Base-by-base conservation (phyloP, 2,888 invertebrate species). In the Drosophila robusta region DNA sequence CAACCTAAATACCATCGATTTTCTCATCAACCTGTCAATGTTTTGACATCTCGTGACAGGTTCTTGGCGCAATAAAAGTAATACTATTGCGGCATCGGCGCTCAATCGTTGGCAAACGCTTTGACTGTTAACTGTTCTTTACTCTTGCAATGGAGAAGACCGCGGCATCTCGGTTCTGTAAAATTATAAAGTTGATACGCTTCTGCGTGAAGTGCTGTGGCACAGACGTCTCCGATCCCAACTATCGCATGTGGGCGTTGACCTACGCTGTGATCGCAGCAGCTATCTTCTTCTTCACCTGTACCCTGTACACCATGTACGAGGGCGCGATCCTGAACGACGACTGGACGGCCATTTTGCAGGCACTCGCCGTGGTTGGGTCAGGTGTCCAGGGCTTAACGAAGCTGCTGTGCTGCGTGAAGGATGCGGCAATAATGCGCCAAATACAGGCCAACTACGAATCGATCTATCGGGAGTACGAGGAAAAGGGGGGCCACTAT, bases 251-350 rank as follows among this genome's bases (percentile, higher is more conserved):
- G 63, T 75, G 66, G 58, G 26, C 57, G 12, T 18, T 77, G 2
- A 90, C 89, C 1, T 88, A 80, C 36, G 3, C 47, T 0, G 57
- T 87, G 0, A 51, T 80, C 0, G 2, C n/a, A 1, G 38, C 70
- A 0, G 67, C 75, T 4, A 36, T 63, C 6, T 18, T 54, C 5
- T 88, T 65, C 7, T 84, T 75, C 4, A 44, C 18, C 12, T 79
- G 76, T 11, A 79, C 87, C 2, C 36, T 50, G 1, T 90, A 90
- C 45, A 90, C 90, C 0, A 57, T 90, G 1, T 89, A 89, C 32
- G 55, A 77, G 29, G 89, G 86, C 0, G 38, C 82, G 1, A 29
- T 78, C 0, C 2, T 81, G 0, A 49, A 85, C 1, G 54, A 67
- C 0, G 85, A 90, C 18, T 80, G 77, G 73, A 85, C 77, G 0